Evolutionary conservation across 2,113 vertebrate genomes (phyloP).

Genomic region (Xiphias gladius): DNA sequence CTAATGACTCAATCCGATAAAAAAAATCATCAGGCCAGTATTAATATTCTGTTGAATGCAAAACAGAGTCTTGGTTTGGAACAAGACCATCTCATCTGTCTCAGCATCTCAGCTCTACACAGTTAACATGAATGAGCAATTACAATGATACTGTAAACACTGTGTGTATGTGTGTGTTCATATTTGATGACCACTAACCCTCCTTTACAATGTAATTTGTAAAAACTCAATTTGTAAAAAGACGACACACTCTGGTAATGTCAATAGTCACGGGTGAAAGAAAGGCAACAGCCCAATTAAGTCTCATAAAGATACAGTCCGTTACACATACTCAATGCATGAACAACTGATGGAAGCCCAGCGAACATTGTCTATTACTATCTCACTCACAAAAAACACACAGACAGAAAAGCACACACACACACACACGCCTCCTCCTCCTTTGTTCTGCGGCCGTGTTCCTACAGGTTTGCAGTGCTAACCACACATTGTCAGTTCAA

Average conservation of each 20-base stretch:
- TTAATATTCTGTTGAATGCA: too few relatives aligned
- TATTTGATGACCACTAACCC: conserved; percentile 13
- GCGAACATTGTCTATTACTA: conserved; percentile 6
- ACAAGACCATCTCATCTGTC: too few relatives aligned
- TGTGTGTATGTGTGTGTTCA: conserved; percentile 1
- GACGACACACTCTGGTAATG: background rate
- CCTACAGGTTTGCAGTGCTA: conserved; percentile 53
- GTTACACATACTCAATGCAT: background rate
- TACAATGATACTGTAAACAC: too few relatives aligned
- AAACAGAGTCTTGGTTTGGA: too few relatives aligned
- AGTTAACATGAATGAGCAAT: background rate
- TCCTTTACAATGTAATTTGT: background rate
- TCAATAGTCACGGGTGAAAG: background rate
- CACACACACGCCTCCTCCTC: conserved; percentile 6
- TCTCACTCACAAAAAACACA: background rate
- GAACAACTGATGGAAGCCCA: background rate
- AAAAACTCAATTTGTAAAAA: conserved; percentile 35
- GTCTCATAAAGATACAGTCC: conserved; percentile 17
- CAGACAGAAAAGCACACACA: conserved; percentile 16
- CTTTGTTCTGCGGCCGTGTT: conserved; percentile 55
- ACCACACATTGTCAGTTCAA: conserved; percentile 60
- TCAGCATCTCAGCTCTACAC: background rate
- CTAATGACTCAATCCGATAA: too few relatives aligned
- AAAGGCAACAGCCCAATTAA: conserved; percentile 30
- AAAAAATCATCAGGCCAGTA: too few relatives aligned